Percentiles rank a stretch among this genome's conserved stretches.
Conservation (phyloP, 1,140 invertebrate species). For the Platorchestia sp. region DNA sequence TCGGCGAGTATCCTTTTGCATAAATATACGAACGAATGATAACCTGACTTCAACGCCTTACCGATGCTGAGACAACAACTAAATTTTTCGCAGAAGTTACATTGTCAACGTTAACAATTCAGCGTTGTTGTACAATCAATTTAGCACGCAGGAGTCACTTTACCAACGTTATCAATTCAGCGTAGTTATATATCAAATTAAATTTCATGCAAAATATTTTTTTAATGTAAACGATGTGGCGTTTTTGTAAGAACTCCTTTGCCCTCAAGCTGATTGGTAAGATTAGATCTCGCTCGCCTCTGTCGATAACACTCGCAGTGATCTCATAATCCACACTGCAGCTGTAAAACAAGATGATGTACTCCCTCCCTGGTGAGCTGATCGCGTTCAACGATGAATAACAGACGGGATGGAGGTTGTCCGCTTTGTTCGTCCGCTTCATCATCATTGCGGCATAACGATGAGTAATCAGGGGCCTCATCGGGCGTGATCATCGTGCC, state of each 20-base stretch:
- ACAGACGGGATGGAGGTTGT: neutral
- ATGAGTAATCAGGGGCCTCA: neutral
- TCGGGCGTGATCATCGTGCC: neutral
- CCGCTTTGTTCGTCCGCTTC: neutral
- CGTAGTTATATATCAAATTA: no score
- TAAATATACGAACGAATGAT: no score
- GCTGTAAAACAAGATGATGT: neutral
- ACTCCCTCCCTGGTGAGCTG: neutral
- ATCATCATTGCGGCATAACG: neutral
- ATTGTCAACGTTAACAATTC: no score
- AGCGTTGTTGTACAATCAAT: no score
- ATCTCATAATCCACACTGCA: neutral
- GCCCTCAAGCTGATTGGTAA: neutral
- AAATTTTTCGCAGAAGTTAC: no score
- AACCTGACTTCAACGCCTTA: no score
- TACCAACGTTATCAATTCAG: no score
- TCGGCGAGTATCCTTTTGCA: no score
- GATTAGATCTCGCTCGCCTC: neutral
- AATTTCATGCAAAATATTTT: neutral
- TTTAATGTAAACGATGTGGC: neutral
- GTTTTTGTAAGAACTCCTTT: neutral
- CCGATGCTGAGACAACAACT: no score
- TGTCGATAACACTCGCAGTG: neutral
- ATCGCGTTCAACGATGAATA: neutral
- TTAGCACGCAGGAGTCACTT: no score